Conservation (phyloP, 2,888 invertebrate genomes). For the Pterostichus madidus region DNA sequence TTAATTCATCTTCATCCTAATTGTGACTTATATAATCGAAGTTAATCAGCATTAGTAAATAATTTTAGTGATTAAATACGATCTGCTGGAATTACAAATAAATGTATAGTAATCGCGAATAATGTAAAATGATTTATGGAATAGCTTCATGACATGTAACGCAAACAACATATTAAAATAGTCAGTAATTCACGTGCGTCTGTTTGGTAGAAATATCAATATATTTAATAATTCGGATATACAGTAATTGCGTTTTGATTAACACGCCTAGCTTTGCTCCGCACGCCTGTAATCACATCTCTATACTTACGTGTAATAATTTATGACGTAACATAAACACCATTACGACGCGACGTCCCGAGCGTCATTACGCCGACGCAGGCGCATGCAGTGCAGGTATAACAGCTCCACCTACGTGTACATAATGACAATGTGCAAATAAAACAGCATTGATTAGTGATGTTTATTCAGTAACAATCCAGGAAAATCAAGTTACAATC, state of each 20-base stretch:
- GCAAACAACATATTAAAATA: conserved; percentile 2
- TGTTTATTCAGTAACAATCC: conserved; percentile 57
- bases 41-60: too few species aligned
- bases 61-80: too few species aligned
- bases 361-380: neutral
- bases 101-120: too few species aligned
- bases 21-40: too few species aligned
- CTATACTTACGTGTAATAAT: conserved; percentile 64
- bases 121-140: too few species aligned
- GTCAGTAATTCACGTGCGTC: neutral
- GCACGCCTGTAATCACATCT: conserved; percentile 55
- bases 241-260: conserved; percentile 59
- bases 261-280: conserved; percentile 20
- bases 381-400: neutral
- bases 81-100: too few species aligned
- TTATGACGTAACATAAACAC: conserved; percentile 64
- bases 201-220: conserved; percentile 50
- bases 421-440: conserved; percentile 29
- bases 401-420: conserved; percentile 11
- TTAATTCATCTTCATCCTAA: too few species aligned
- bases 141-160: neutral
- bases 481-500: conserved; percentile 55
- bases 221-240: conserved; percentile 43
- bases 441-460: conserved; percentile 39
- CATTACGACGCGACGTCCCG: conserved; percentile 44